Percentiles rank a stretch among this genome's conserved stretches.
Evolutionary conservation across 2,888 invertebrate genomes (phyloP).

Genomic region (Caenorhabditis sp.): DNA sequence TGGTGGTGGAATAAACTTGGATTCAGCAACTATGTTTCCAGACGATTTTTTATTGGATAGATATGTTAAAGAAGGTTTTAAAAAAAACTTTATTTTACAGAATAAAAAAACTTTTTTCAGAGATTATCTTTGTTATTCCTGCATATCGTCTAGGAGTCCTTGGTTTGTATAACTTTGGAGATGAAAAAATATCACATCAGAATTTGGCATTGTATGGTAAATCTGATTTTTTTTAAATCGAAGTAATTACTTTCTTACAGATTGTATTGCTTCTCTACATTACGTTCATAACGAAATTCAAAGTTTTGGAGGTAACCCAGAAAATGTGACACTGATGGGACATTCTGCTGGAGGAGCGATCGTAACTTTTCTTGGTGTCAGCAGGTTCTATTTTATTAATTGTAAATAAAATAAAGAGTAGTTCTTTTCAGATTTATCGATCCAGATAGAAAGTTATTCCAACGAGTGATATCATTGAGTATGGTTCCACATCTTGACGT

Average conservation of each 20-base stretch:
- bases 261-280: conserved; percentile 7
- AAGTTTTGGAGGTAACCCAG: conserved; percentile 22
- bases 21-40: conserved; percentile 52
- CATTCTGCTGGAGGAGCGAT: conserved; percentile 30
- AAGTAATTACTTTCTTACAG: conserved; percentile 11
- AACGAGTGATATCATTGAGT: conserved; percentile 22
- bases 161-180: conserved; percentile 51
- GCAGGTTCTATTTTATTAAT: neutral
- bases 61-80: conserved; percentile 38
- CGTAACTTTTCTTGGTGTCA: conserved; percentile 16
- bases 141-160: conserved; percentile 57
- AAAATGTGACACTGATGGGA: conserved; percentile 33
- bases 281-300: conserved; percentile 28
- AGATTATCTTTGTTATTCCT: conserved; percentile 52
- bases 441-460: conserved; percentile 11
- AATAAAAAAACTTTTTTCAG: conserved; percentile 9
- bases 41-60: conserved; percentile 47
- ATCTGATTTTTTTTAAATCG: conserved; percentile 1
- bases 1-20: conserved; percentile 51
- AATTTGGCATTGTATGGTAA: conserved; percentile 56
- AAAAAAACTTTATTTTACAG: neutral
- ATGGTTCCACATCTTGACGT: conserved; percentile 9
- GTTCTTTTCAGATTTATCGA: conserved; percentile 11
- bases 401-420: neutral
- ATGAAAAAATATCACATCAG: conserved; percentile 29